Evolutionary conservation across 2,797 vertebrate genomes (phyloP).

Genomic region (Sternarchorhynchus goeldii): DNA sequence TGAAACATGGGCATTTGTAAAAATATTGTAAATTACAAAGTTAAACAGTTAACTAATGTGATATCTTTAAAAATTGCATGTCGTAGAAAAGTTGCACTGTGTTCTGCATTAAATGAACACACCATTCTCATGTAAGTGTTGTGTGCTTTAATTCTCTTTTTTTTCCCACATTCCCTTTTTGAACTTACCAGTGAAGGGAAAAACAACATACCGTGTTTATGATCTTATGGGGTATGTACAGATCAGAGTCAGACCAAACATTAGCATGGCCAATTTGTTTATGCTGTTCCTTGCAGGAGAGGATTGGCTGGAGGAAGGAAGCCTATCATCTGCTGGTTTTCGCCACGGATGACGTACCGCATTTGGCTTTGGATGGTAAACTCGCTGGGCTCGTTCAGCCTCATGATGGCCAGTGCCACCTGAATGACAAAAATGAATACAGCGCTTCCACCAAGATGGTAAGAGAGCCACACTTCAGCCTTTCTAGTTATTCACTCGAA

Average conservation of each 20-base stretch:
- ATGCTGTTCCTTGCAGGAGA: conserved; percentile 73
- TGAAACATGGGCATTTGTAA: not conserved
- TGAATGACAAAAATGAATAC: conserved; percentile 88
- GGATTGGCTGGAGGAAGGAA: conserved; percentile 95
- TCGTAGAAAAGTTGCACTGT: too few relatives aligned
- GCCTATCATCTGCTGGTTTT: conserved; percentile 94
- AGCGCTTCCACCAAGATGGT: conserved; percentile 90
- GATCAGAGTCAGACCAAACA: too few relatives aligned
- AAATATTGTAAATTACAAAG: not conserved
- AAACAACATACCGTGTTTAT: too few relatives aligned
- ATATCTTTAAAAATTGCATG: not conserved
- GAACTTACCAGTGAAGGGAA: too few relatives aligned
- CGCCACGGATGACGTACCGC: conserved; percentile 91
- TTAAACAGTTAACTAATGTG: not conserved
- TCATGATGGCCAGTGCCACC: conserved; percentile 91
- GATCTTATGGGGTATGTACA: too few relatives aligned
- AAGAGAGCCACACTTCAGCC: conserved; percentile 55
- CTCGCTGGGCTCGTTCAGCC: conserved; percentile 93
- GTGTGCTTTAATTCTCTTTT: too few relatives aligned
- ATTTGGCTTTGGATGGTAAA: conserved; percentile 93
- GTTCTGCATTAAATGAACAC: too few relatives aligned
- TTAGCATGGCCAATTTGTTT: too few relatives aligned
- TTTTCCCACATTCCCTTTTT: too few relatives aligned
- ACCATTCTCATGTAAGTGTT: too few relatives aligned
- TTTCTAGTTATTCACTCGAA: not conserved